Base-by-base conservation (phyloP, 1,140 invertebrate genomes). In the Batillaria attramentaria region DNA sequence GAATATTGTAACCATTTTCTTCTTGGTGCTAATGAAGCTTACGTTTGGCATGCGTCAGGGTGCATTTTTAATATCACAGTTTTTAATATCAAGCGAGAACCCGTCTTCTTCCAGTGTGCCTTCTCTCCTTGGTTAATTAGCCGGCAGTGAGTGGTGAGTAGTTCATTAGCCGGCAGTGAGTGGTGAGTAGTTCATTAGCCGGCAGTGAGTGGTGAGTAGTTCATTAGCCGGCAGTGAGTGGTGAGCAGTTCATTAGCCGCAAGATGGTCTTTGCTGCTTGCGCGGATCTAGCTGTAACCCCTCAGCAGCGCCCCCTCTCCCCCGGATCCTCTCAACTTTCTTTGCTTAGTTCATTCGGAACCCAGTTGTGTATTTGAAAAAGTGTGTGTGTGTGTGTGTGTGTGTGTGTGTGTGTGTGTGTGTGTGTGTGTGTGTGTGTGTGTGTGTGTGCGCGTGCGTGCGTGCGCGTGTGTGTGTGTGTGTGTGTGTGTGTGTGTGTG, bases 381-480 rank as follows among this genome's bases (percentile, higher is more conserved):
- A 10, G 18, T 24, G 16, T 28, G n/a, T 28, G 18, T 62, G n/a
- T 31, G 16, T 62, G 57, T 2, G 57, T 62, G n/a, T 28, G n/a
- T 62, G n/a, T 62, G 57, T 62, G 18, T 62, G 57, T 60, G 5
- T 24, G 31, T 0, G 24, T 60, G 57, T 24, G 57, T 3, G 57
- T 60, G 1, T 66, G 31, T 3, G 28, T 66, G 10, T 66, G 62
- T 5, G 33, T 66, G 62, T 66, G 62, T 1, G n/a, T 31, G 33
- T 1, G 33, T 37, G 35, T 1, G 66, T 69, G 66, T 41, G 66
- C 42, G 66, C n/a, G 66, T 41, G 66, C n/a, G 66, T 69, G 66
- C 42, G 66, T 69, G 66, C 16, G 66, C n/a, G 66, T 20, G 66
- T 39, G 66, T 69, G 66, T 69, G 37, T 69, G 66, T 1, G 66